Conservation (phyloP, 1,140 invertebrate genomes). For the Episyrphus balteatus region DNA sequence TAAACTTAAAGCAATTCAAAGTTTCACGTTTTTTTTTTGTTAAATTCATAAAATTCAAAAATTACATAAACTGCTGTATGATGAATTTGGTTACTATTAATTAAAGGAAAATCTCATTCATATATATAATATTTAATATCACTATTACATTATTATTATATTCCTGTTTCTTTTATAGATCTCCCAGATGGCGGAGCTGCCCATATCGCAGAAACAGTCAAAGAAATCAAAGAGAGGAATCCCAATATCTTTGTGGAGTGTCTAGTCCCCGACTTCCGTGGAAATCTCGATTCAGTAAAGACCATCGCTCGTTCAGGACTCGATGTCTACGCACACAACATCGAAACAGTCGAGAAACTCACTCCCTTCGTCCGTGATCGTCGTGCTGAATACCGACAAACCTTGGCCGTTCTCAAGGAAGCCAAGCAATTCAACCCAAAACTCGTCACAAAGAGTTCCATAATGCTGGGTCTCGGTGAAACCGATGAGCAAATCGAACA, state of each 20-base stretch:
- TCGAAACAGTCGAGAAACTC: constrained; percentile 86
- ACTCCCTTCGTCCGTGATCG: constrained; percentile 87
- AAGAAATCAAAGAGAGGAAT: constrained; percentile 65
- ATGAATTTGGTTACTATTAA: too few relatives aligned
- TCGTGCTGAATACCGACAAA: constrained; percentile 68
- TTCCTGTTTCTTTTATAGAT: constrained; percentile 44
- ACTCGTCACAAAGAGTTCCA: constrained; percentile 93
- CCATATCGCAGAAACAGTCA: constrained; percentile 87
- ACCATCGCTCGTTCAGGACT: constrained; percentile 71
- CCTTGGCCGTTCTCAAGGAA: constrained; percentile 65
- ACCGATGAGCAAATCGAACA: constrained; percentile 79
- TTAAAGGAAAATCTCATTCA: too few relatives aligned
- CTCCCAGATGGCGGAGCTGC: constrained; percentile 79
- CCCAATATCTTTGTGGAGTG: constrained; percentile 89
- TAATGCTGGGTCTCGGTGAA: constrained; percentile 97
- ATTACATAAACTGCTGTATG: too few relatives aligned
- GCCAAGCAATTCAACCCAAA: constrained; percentile 71
- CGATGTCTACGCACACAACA: constrained; percentile 94
- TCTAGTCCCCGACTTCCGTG: constrained; percentile 91
- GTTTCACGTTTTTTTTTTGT: too few relatives aligned
- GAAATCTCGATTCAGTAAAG: constrained; percentile 63
- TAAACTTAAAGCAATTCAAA: too few relatives aligned
- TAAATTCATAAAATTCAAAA: too few relatives aligned
- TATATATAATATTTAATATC: too few relatives aligned
- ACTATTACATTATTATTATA: too few relatives aligned